Conservation (phyloP, 2,888 invertebrate species). For the Chydorus sphaericus region DNA sequence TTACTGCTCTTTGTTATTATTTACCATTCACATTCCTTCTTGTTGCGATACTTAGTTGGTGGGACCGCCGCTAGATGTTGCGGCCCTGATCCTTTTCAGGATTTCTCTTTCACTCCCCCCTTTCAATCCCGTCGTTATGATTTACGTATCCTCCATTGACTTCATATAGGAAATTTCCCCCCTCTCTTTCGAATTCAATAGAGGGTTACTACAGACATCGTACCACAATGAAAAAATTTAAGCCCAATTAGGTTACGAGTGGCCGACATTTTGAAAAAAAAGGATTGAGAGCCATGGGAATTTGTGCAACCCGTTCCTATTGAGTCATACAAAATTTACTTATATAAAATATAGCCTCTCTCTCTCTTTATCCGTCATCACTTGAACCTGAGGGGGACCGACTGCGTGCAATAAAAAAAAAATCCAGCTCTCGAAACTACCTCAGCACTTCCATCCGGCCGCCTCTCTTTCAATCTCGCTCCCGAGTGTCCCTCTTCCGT, state of each 20-base stretch:
- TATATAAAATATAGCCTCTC: background rate
- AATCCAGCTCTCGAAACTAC: too few relatives aligned
- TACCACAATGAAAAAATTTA: too few relatives aligned
- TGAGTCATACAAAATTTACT: too few relatives aligned
- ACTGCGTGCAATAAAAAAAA: background rate
- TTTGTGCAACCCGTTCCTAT: too few relatives aligned
- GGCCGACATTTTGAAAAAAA: too few relatives aligned
- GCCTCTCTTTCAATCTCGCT: too few relatives aligned
- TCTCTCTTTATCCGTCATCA: background rate
- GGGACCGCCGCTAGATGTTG: background rate
- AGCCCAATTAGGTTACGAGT: too few relatives aligned
- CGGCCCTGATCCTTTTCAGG: background rate
- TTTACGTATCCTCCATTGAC: background rate
- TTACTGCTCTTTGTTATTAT: background rate
- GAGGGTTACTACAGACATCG: too few relatives aligned
- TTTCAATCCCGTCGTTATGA: background rate
- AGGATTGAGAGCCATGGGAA: too few relatives aligned
- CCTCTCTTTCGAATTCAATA: background rate
- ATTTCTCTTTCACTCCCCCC: background rate
- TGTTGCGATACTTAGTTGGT: background rate
- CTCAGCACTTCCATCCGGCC: too few relatives aligned
- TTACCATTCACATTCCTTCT: background rate
- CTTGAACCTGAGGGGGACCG: background rate
- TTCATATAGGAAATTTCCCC: background rate
- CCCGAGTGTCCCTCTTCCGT: too few relatives aligned